Base-by-base conservation (phyloP, 2,113 vertebrate genomes). In the Channa maculata region DNA sequence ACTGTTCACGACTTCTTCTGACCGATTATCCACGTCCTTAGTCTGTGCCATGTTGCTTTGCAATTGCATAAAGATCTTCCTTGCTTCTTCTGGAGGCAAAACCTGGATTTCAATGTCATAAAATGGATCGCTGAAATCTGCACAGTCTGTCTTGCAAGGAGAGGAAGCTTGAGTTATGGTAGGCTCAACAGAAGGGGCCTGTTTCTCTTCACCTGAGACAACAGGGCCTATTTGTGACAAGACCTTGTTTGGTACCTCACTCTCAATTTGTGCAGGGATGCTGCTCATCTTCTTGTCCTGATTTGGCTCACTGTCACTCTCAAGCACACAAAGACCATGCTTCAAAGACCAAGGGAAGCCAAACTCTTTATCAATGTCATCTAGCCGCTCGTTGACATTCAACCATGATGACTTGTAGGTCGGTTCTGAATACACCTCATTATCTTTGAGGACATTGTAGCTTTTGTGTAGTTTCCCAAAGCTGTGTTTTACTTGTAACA, bases 321-420 rank as follows among this genome's bases (percentile, higher is more conserved):
- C 43, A 15, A 0, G 0, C 3, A 5, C 15, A 6, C 12, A 9
- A 15, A 24, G 2, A 43, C 1, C 24, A 58, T 43, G 9, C 34
- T 15, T 87, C 24, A 79, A 52, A 34, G 44, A 50, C 65, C 3
- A 60, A 0, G 88, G 66, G 8, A 72, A 85, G 44, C 87, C 91
- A 86, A 89, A 88, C 15, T 90, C 89, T 55, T 89, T 88, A 45
- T 94, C 91, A 54, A 93, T 90, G 64, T 92, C 86, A 77, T 92
- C 88, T 5, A 91, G 43, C 24, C 85, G 61, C 37, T 89, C 57
- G 66, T 85, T 91, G 13, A 73, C 46, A 87, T 93, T 94, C 49
- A 93, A 79, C 91, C 90, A 94, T 5, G 76, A 71, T 0, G 93
- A 92, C 70, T 15, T 86, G 73, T 91, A 92, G 2, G 78, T 77